Base-by-base conservation (phyloP, 2,113 vertebrate genomes). In the Notarius lentiginosus region DNA sequence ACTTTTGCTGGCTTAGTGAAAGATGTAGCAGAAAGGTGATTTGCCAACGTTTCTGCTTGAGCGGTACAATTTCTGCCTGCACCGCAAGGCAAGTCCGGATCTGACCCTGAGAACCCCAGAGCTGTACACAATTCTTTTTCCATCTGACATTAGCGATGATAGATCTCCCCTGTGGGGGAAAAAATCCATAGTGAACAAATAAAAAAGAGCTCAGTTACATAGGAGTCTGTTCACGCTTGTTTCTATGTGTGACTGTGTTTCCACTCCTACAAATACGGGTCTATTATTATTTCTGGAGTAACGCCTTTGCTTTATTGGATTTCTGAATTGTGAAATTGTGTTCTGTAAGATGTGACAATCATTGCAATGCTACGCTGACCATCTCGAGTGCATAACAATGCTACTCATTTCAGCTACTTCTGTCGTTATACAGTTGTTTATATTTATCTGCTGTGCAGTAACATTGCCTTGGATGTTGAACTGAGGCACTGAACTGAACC, bases 41-140 rank as follows among this genome's bases (percentile, higher is more conserved):
- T 86, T 73, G 53, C 79, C 58, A 81, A 61, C 56, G 2, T 82
- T 87, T 87, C 58, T 87, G 79, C 86, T 82, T 87, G 79, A 87
- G n/a, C 53, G 79, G 68, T 49, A 63, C 66, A 87, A 82, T 82
- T 82, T 82, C 41, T 73, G 30, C 58, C 53, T 27, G 83, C 7
- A 22, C 61, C 63, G 61, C 75, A 66, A 79, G 75, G 76, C 84
- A 86, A 56, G 84, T 68, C 51, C 27, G 12, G 79, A 75, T 82
- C 56, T 87, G 86, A 87, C 79, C 84, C 53, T 56, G 58, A 79
- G 61, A 86, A 80, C 84, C 79, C 34, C 79, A 51, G 55, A 82
- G 56, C 56, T 82, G 56, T 68, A 55, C 66, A 87, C 56, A 81
- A 34, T 73, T 87, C 68, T 84, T 72, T 66, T 77, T 87, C 68